Base-by-base conservation (phyloP, 1,140 invertebrate species). In the Drosophila ohnishii region DNA sequence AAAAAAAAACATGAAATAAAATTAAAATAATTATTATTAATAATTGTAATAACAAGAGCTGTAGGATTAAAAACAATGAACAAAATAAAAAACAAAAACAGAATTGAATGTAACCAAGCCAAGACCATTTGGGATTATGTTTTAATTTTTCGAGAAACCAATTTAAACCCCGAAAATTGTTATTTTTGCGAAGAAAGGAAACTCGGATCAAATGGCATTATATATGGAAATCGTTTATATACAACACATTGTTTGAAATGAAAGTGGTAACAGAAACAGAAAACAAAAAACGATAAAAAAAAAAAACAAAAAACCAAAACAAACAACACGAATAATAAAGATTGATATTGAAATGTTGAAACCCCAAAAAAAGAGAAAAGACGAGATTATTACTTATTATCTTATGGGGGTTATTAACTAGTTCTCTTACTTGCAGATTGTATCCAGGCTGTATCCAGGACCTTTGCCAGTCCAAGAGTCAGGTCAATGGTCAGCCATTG, bases 341-440 rank as follows among this genome's bases (percentile, higher is more conserved):
- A 89, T 88, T 88, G 84, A 88, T 89, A 88, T 88, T 87, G 84
- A 89, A 85, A 89, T 89, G 85, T 89, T 89, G 78, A 89, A 89
- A 89, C 78, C 85, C 85, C 71, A 81, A 89, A 89, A 88, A 11
- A 78, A 51, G 28, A 50, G 48, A 48, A 40, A 44, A 53, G 0
- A 42, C 45, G 58, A 55, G 16, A 60, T 59, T 69, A 55, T 45
- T 35, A 14, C 47, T 86, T 79, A 55, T 79, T 66, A 63, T 48
- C 53, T 39, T 5, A 34, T 4, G 30, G 25, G 44, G 9, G 8
- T 40, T 25, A 71, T 48, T 64, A 60, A 63, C 19, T 16, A 53
- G 40, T 30, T 70, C 34, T n/a, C 73, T 37, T 74, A 70, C 11
- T 82, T 75, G 25, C 79, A 82, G 79, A 63, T 82, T 5, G 5